These are phyloP conservation scores for Chaetodon auriga DNA, from an alignment of 2,113 vertebrate species.

Conservation along the genomic window DNA sequence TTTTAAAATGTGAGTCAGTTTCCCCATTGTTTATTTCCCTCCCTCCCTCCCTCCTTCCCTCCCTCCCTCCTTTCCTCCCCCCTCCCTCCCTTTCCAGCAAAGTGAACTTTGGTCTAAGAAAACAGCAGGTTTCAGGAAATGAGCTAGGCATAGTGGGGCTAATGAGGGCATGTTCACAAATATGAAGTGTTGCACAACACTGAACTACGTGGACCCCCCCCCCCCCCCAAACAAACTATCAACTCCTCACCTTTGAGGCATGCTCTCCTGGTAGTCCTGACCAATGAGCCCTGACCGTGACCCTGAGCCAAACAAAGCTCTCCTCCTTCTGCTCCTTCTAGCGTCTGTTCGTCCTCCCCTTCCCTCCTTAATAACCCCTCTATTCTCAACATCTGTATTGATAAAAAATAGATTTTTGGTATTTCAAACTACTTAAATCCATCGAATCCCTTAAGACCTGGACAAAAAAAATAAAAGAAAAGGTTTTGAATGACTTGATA, in stretches of 20 bases:
- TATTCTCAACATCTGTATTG: constrained; percentile 24
- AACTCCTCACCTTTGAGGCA: constrained; percentile 40
- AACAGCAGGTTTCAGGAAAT: constrained; percentile 75
- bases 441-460: constrained; percentile 43
- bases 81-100: constrained; percentile 61
- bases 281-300: constrained; percentile 36
- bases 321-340: constrained; percentile 5
- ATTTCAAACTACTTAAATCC: constrained; percentile 14
- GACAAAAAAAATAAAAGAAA: constrained; percentile 37
- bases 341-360: neutral
- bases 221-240: neutral
- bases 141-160: constrained; percentile 16
- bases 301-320: constrained; percentile 53
- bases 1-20: constrained; percentile 8
- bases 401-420: constrained; percentile 60
- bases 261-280: constrained; percentile 36
- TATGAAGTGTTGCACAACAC: constrained; percentile 52
- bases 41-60: neutral
- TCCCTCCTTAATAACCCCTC: neutral
- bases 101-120: constrained; percentile 79
- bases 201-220: constrained; percentile 12
- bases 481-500: constrained; percentile 20
- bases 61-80: constrained; percentile 24
- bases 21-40: neutral
- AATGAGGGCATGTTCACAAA: constrained; percentile 40